Percentiles rank a stretch among this genome's conserved stretches.
phyloP scores from a whole-genome alignment of 37 sponge, comb jelly and placozoan species.

The Diacarnus erythraeanus region DNA sequence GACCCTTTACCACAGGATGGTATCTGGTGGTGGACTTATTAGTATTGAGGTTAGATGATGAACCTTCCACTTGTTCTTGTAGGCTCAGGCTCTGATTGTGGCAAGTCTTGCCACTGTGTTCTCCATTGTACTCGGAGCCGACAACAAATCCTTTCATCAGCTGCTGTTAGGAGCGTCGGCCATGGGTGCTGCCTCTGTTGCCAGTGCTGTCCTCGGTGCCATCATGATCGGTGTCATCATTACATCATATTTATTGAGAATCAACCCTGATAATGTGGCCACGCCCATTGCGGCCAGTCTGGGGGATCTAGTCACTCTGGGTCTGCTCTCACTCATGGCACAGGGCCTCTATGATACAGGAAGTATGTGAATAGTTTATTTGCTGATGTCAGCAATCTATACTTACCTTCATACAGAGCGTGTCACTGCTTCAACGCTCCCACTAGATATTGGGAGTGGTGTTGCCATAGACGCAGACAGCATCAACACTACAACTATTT shows the following conservation, averaged over 20 bases:
- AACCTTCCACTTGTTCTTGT: background rate
- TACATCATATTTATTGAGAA: constrained; percentile 45
- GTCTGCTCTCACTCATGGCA: constrained; percentile 67
- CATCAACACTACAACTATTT: too few species aligned
- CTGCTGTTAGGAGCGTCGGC: constrained; percentile 66
- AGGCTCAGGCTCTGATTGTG: constrained; percentile 93
- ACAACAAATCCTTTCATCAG: constrained; percentile 21
- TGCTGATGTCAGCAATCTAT: too few species aligned
- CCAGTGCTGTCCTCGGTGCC: constrained; percentile 80
- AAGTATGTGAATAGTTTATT: constrained; percentile 6
- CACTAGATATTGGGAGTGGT: too few species aligned
- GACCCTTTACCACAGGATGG: too few species aligned
- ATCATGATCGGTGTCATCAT: constrained; percentile 85
- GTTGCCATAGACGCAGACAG: too few species aligned
- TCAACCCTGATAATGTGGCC: constrained; percentile 98
- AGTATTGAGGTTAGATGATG: too few species aligned
- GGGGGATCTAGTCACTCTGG: constrained; percentile 92
- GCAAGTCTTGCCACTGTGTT: constrained; percentile 75
- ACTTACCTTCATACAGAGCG: too few species aligned
- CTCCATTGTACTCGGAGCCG: constrained; percentile 70
- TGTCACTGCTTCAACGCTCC: too few species aligned
- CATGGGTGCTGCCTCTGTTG: constrained; percentile 70
- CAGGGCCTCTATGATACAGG: constrained; percentile 30
- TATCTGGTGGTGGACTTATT: too few species aligned
- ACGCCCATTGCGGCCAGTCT: constrained; percentile 97